Evolutionary conservation across 2,113 vertebrate species (phyloP), one percentile per base, ranked within the genome.

Genomic region (Trematocara macrostoma): DNA sequence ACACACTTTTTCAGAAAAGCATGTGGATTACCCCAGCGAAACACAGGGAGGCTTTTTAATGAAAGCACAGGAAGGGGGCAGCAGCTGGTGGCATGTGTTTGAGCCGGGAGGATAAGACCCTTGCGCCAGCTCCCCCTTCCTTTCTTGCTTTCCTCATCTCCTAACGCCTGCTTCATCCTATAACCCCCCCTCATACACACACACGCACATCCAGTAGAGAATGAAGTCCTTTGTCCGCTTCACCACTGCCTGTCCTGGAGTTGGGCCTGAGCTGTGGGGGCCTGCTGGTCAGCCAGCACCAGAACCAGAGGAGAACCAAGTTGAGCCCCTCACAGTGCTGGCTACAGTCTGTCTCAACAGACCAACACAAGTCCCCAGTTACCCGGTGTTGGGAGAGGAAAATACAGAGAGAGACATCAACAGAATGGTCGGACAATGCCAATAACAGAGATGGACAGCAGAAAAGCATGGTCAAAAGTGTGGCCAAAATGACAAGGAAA

Each of bases 51-150:
- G 90, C 94, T 91, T 94, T 95, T 95, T 96, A 96, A 97, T 96
- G 94, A 96, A 96, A 97, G 96, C 95, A 92, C 96, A 89, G 93
- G 96, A 96, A 94, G 94, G 94, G 95, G 90, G 95, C 94, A 96
- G 97, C 96, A 97, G 97, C 96, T 96, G 96, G 96, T 96, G 96
- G 95, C 95, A 95, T 95, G 96, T 97, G 97, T 96, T 96, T 96
- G 95, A 96, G 95, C 96, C 92, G 93, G 31, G 95, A 96, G 96
- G 95, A 93, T 96, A 96, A 97, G 97, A 97, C 96, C 96, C 96
- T 94, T 95, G 95, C 92, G 92, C 92, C 92, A 94, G 92, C 87
- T 86, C 92, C 88, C 88, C 31, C 57, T 89, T 91, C 90, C 89
- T 87, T 88, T 81, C 88, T 88, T 74, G 16, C 88, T 92, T 92